These are phyloP conservation scores for Eulemur rufifrons DNA, from an alignment of 2,113 vertebrate species.

Conservation along the genomic window DNA sequence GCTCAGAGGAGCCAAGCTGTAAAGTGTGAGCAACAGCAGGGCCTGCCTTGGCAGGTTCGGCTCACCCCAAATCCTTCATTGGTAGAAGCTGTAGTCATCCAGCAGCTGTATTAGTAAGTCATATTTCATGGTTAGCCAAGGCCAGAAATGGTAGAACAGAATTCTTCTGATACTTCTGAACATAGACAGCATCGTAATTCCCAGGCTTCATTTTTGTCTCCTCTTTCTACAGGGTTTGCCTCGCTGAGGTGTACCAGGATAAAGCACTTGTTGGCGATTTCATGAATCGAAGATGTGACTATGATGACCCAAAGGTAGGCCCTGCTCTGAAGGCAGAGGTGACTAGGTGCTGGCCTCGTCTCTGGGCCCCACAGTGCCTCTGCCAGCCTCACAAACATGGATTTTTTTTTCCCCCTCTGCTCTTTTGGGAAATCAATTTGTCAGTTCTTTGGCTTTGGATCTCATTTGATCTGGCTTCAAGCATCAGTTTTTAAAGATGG, in stretches of 20 bases:
- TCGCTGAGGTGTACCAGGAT: conserved; percentile 96
- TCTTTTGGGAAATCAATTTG: background rate
- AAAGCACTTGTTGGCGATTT: conserved; percentile 88
- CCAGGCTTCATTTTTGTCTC: background rate
- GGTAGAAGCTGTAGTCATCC: background rate
- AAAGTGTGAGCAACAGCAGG: background rate
- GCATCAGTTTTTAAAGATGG: background rate
- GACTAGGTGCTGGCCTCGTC: background rate
- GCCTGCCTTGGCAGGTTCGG: background rate
- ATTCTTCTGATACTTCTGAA: accelerated
- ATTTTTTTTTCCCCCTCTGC: background rate
- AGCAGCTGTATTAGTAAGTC: background rate
- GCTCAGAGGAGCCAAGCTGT: background rate
- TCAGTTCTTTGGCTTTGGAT: background rate
- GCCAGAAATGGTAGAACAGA: too few relatives aligned
- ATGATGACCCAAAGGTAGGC: conserved; percentile 89
- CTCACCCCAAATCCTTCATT: background rate
- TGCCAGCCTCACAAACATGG: background rate
- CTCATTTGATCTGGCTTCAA: background rate
- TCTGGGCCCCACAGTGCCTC: background rate
- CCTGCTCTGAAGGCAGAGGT: background rate
- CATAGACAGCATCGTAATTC: accelerated
- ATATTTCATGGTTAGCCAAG: accelerated
- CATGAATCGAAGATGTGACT: conserved; percentile 88
- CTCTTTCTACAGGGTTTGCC: conserved; percentile 89